Base-by-base conservation (phyloP, 2,888 invertebrate species). In the Patella pellucida region DNA sequence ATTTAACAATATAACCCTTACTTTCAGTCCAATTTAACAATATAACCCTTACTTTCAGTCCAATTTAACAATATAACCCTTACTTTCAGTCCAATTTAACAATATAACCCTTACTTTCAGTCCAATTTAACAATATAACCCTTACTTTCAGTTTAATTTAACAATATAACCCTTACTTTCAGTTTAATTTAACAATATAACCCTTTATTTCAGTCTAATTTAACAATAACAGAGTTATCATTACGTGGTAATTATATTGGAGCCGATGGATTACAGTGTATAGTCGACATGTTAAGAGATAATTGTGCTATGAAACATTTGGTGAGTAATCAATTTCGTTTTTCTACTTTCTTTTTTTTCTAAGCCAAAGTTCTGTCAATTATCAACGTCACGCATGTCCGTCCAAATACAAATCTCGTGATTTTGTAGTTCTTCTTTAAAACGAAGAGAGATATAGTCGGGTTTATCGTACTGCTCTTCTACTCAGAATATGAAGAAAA, bases 221-320 rank as follows among this genome's bases (percentile, higher is more conserved):
- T 77, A 41, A 74, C 75, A 2, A 80, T 84, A 12, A 82, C 78
- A 0, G 79, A 82, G 54, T 73, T 85, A 12, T 70, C 78, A 19
- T 76, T 86, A n/a, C 81, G 82, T 0, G 83, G 83, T 19, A 86
- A 86, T 76, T 77, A 77, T 23, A 84, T 89, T 12, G 87, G 85
- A 11, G 78, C 79, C n/a, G 81, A 81, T 11, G 89, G 89, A 2
- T 82, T 85, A 19, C 76, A 79, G 50, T 81, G 82, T 71, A 69
- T 89, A 15, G 79, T 81, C 12, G 83, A 85, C 19, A 84, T 86
- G 82, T 75, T 88, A 69, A 81, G 80, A 54, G 85, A 87, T 69
- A 88, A 89, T 78, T 77, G 82, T n/a, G 84, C 78, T 67, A 82
- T 88, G 52, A 84, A 82, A 62, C 78, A 84, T 56, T 70, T 89